Evolutionary conservation across 2,888 invertebrate genomes (phyloP).

Genomic region (Meteorus colon): DNA sequence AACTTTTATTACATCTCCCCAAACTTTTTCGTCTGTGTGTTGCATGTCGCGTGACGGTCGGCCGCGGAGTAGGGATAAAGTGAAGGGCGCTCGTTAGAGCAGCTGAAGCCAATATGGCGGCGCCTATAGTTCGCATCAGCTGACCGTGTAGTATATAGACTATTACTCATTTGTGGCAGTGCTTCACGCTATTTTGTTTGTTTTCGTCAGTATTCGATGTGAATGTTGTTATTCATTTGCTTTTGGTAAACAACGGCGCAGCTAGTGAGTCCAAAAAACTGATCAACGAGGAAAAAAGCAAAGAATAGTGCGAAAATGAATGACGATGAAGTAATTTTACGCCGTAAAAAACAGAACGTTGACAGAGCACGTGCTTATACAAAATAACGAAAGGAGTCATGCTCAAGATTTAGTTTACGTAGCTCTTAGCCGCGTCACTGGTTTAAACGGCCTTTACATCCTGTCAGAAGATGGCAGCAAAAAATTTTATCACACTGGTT

Average conservation of each 20-base stretch:
- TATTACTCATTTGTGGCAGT: background rate
- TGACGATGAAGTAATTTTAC: background rate
- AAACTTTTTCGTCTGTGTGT: too few relatives aligned
- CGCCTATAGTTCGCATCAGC: too few relatives aligned
- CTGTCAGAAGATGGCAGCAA: background rate
- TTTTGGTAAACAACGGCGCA: background rate
- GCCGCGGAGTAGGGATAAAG: too few relatives aligned
- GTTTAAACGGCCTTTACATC: too few relatives aligned
- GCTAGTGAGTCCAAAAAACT: too few relatives aligned
- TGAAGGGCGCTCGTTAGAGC: too few relatives aligned
- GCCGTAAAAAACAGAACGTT: conserved; percentile 1
- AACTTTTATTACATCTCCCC: too few relatives aligned
- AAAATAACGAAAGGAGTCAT: background rate
- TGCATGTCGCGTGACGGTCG: too few relatives aligned
- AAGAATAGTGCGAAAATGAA: conserved; percentile 4
- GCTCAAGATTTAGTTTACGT: background rate
- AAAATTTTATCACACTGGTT: background rate
- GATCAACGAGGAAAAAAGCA: background rate
- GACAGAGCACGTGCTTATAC: conserved; percentile 13
- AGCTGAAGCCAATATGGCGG: too few relatives aligned
- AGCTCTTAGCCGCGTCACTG: too few relatives aligned
- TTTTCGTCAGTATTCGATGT: background rate
- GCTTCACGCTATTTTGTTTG: background rate
- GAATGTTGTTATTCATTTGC: background rate
- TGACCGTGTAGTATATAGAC: too few relatives aligned